Percentiles rank a stretch among this genome's conserved stretches.
Conservation (phyloP, 2,888 invertebrate species). For the Gymnocheta viridis region DNA sequence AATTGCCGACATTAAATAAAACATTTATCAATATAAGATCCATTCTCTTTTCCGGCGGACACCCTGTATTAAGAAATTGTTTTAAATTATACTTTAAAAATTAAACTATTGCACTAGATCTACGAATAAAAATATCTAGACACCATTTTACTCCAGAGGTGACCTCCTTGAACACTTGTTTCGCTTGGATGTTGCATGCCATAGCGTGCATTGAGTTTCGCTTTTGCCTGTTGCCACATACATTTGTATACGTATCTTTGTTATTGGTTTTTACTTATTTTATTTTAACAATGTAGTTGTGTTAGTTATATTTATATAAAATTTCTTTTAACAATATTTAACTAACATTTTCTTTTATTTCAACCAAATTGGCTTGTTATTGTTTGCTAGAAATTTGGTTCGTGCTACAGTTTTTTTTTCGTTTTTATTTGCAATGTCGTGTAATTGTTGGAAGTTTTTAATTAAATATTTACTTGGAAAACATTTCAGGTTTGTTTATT, state of each 20-base stretch:
- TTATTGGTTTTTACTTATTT: background rate
- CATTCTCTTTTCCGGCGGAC: too few species aligned
- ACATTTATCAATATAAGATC: too few species aligned
- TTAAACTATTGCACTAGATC: too few species aligned
- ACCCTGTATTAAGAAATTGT: too few species aligned
- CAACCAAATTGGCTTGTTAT: conserved; percentile 30
- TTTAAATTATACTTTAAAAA: too few species aligned
- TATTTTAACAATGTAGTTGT: background rate
- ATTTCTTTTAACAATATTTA: conserved; percentile 3
- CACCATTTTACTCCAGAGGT: background rate
- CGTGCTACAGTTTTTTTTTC: background rate
- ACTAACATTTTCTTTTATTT: background rate
- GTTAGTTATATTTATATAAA: background rate
- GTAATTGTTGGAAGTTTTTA: conserved; percentile 38
- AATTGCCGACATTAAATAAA: too few species aligned
- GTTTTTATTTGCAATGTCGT: conserved; percentile 1
- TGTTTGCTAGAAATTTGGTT: conserved; percentile 9
- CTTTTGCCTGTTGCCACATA: background rate
- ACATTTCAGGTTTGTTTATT: conserved; percentile 6
- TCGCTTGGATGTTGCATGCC: background rate
- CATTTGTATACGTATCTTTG: too few species aligned
- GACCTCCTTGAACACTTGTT: background rate
- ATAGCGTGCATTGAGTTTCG: too few species aligned
- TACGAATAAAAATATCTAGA: too few species aligned
- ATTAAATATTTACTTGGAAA: conserved; percentile 49